Evolutionary conservation across 1,140 invertebrate genomes (phyloP), one percentile per base, ranked within the genome.

Genomic region (Drosophila pachea): DNA sequence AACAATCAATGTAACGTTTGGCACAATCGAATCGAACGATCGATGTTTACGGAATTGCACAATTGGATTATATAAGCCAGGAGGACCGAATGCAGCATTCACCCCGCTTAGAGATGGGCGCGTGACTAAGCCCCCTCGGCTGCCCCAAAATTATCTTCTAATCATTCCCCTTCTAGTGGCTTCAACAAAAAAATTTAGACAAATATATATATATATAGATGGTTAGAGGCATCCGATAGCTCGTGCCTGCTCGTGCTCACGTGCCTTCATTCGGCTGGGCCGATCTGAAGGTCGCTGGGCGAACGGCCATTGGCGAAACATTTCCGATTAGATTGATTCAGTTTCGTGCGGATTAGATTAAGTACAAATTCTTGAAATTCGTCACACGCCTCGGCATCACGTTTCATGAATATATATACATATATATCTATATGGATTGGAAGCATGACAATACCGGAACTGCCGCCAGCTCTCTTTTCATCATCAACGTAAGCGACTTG

Each of bases 31-130:
- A 68, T 72, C 60, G 60, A 63, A 40, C 33, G 59, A 68, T 65
- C 55, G 31, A 74, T 83, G 78, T 83, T 84, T 73, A 84, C 75
- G 79, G 78, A 83, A 82, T 84, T 69, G 67, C 67, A 49, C 75
- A 76, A 83, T 83, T 83, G 79, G 79, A 83, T 83, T 83, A 83
- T 78, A 53, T 75, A 83, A 83, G 79, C 31, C 40, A 47, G 40
- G 12, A 49, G 32, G 68, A 12, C 32, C 43, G 70, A 56, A 61
- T 67, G 71, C 70, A 65, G 67, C 61, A 40, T 22, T 22, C 8
- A n/a, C 33, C 32, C 4, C 40, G 5, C 5, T 32, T 42, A 4
- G 12, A 32, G 0, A 31, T 22, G 5, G 35, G 14, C 35, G 22
- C 22, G 22, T 22, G 22, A 22, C 22, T 22, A 22, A 22, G 22